phyloP scores from a whole-genome alignment of 2,888 invertebrate genomes.

The Pardosa pseudoannulata region DNA sequence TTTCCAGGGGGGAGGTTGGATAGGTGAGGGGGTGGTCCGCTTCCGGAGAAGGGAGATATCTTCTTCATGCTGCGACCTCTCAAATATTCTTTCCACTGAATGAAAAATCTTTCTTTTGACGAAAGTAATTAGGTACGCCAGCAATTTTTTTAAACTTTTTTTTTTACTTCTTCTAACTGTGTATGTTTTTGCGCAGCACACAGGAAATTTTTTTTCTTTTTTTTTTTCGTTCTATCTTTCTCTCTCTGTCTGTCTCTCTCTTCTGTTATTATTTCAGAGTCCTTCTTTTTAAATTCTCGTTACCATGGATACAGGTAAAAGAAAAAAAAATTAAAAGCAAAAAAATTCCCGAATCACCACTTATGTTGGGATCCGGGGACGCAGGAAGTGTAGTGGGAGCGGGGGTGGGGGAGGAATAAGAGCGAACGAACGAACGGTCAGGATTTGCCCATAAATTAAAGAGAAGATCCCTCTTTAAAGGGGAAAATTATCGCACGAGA shows the following conservation, averaged over 20 bases:
- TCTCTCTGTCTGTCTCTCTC: conserved; percentile 23
- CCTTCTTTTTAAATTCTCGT: conserved; percentile 61
- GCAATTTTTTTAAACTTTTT: conserved; percentile 21
- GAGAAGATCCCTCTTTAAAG: conserved; percentile 14
- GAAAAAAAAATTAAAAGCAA: conserved; percentile 32
- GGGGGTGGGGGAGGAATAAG: no score
- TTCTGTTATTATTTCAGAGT: conserved; percentile 47
- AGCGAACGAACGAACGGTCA: conserved; percentile 8
- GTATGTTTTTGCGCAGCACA: not conserved
- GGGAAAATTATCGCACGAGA: conserved; percentile 45
- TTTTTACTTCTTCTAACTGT: not conserved
- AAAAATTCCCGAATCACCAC: conserved; percentile 40
- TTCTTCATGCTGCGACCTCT: conserved; percentile 59
- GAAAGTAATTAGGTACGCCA: conserved; percentile 65
- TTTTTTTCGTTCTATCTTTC: conserved; percentile 27
- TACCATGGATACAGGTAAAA: conserved; percentile 45
- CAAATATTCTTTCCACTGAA: conserved; percentile 58
- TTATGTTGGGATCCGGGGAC: no score
- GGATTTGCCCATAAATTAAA: conserved; percentile 62
- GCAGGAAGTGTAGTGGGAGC: no score
- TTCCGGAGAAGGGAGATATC: conserved; percentile 30
- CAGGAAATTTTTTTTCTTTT: not conserved
- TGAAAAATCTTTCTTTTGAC: conserved; percentile 71
- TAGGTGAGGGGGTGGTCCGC: not conserved
- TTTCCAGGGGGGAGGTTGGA: no score